Base-by-base conservation (phyloP, 2,797 vertebrate genomes). In the Eospalax fontanierii region DNA sequence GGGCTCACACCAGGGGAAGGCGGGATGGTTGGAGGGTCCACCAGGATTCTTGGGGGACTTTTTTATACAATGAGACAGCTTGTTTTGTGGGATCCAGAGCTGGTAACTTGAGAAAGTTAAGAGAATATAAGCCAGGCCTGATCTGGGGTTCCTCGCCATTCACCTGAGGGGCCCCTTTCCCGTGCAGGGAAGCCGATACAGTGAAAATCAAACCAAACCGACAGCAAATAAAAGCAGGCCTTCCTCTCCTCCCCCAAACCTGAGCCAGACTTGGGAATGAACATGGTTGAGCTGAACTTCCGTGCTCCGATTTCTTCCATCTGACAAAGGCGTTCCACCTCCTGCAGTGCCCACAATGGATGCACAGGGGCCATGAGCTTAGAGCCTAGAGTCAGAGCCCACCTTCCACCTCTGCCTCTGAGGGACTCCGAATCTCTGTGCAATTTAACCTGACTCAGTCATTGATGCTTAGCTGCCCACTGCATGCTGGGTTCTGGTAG, bases 61-160 rank as follows among this genome's bases (percentile, higher is more conserved):
- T n/a, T 88, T 88, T 76, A 95, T 88, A 97, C 96, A 97, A 95
- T 96, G 90, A 95, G 81, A 91, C 22, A 1, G 94, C 88, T 96
- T 97, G 95, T 97, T 84, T 10, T 0, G 75, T 68, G 66, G 88
- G 66, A 95, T 89, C 96, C 94, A 91, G 96, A 91, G 89, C 92
- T 2, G 18, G 96, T 96, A 97, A 98, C 14, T 85, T 93, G 97
- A 97, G 97, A 96, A 96, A 95, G 96, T 97, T 96, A 79, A 24
- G 94, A 40, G 95, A 98, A 97, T 94, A 73, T 91, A 97, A 97
- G 95, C 96, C 97, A 97, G 97, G 91, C 96, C 95, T 95, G 95
- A 97, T 97, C 97, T 97, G 97, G 96, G 97, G 88, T 96, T 97
- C 95, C 95, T 97, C 93, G 83, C 76, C 92, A 0, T 68, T 96